These are phyloP conservation scores for Philereme transversata DNA, from an alignment of 2,888 invertebrate species.

Conservation along the genomic window DNA sequence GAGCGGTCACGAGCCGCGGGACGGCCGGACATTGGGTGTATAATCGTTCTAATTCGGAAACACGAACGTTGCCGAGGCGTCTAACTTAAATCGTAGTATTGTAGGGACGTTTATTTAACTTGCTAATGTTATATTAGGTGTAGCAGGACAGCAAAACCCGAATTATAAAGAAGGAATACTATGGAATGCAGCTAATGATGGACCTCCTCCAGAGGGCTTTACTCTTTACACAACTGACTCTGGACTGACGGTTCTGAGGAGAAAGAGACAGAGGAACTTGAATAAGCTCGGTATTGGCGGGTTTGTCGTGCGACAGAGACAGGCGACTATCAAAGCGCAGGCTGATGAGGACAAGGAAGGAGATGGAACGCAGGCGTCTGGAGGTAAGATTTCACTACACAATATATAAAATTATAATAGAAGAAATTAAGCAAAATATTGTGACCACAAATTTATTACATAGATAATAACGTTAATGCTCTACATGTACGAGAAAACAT, in stretches of 20 bases:
- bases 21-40: too few species aligned
- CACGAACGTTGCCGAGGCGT: too few species aligned
- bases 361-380: constrained; percentile 62
- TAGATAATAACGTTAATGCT: too few species aligned
- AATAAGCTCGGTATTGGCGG: constrained; percentile 96
- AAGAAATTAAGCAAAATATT: too few species aligned
- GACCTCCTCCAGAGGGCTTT: constrained; percentile 93
- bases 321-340: constrained; percentile 64
- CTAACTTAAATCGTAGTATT: too few species aligned
- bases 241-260: constrained; percentile 90
- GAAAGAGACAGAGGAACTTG: constrained; percentile 93
- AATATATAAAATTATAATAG: too few species aligned
- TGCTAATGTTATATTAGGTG: constrained; percentile 10
- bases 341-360: constrained; percentile 68
- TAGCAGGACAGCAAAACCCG: constrained; percentile 33
- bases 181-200: constrained; percentile 90
- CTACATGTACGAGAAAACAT: too few species aligned
- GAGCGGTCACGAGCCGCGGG: too few species aligned
- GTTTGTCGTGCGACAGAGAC: constrained; percentile 91
- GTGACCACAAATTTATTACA: too few species aligned
- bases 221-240: constrained; percentile 91
- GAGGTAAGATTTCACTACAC: constrained; percentile 51
- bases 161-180: constrained; percentile 92
- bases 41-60: too few species aligned
- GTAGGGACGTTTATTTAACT: not conserved